Base-by-base conservation (phyloP, 2,888 invertebrate genomes). In the Brenthis daphne region DNA sequence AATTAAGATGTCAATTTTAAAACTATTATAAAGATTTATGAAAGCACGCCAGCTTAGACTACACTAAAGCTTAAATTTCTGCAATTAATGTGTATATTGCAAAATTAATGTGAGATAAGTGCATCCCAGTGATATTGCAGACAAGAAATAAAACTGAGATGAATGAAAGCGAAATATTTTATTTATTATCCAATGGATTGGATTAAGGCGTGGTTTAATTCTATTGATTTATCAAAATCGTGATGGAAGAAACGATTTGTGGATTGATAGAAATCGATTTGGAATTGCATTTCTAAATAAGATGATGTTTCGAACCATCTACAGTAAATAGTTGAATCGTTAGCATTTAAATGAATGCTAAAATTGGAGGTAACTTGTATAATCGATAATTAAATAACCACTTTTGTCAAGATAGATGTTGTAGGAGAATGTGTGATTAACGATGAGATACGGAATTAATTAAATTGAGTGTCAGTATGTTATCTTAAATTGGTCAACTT, bases 171-270 rank as follows among this genome's bases (percentile, higher is more conserved):
- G 65, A 64, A 68, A 67, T 60, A 66, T 64, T 70, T 69, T 68
- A 58, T 68, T 68, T 68, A 56, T 60, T 43, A 63, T 33, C 13
- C 53, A 53, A 50, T 47, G 51, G 66, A 64, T 64, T 51, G 50
- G 67, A 55, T 51, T 55, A 37, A 66, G 72, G 70, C 66, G 70
- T 70, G 72, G 67, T 48, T 50, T 57, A 60, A 70, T 70, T 57
- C 61, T 60, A 66, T 66, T 67, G 66, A 70, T 73, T 68, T 60
- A 68, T 70, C 68, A 68, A 71, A 71, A 71, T 71, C 66, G 71
- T 71, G 71, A 43, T 60, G 64, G 55, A 64, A 67, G 50, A 66
- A 71, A 57, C 66, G 66, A 69, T 71, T 69, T 71, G 71, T 67
- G 56, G 53, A 67, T 58, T 64, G 66, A 71, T 71, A 57, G 68